phyloP scores from a whole-genome alignment of 1,140 invertebrate genomes.

The Rhopalosiphum maidis region DNA sequence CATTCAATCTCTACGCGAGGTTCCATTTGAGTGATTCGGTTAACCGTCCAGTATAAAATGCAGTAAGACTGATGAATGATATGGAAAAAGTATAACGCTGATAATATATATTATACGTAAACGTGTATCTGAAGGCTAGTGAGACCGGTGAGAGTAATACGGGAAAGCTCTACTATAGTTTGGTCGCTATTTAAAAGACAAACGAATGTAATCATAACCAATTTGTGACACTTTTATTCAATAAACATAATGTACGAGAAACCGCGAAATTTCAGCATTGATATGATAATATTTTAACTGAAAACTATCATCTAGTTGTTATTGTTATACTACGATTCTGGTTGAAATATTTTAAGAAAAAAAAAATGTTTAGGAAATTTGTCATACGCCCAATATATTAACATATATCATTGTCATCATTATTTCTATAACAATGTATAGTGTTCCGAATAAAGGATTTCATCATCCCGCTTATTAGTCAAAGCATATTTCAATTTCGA shows the following conservation, averaged over 20 bases:
- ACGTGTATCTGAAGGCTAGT: not conserved
- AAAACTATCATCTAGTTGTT: not conserved
- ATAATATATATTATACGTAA: not conserved
- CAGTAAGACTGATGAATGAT: not conserved
- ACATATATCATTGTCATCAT: not conserved
- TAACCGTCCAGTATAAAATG: not conserved
- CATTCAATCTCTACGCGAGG: constrained; percentile 16
- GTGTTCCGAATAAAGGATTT: not conserved
- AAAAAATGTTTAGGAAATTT: too few relatives aligned
- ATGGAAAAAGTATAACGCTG: not conserved
- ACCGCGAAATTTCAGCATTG: not conserved
- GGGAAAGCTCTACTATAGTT: not conserved
- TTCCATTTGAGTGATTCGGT: constrained; percentile 30
- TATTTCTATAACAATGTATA: not conserved
- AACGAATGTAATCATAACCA: not conserved
- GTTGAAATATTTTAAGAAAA: not conserved
- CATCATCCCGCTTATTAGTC: not conserved
- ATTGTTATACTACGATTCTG: not conserved
- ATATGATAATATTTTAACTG: not conserved
- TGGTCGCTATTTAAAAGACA: not conserved
- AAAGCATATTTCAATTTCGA: not conserved
- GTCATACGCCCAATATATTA: too few relatives aligned
- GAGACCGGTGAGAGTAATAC: not conserved
- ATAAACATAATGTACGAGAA: not conserved
- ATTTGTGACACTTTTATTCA: not conserved